Conservation (phyloP, 92 coral and sea anemone genomes). For the Galaxea fascicularis region DNA sequence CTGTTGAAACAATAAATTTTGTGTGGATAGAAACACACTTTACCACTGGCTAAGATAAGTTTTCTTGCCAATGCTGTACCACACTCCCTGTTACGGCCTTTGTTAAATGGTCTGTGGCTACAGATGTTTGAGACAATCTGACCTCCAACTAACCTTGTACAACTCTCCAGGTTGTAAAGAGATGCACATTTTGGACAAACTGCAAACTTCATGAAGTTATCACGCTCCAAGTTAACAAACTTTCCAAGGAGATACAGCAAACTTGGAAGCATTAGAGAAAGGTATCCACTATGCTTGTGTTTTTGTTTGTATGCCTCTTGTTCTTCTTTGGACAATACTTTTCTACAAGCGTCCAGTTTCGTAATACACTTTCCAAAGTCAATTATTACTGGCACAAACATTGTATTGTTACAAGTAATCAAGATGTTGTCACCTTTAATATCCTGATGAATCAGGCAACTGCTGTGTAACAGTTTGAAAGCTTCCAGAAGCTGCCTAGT, state of each 20-base stretch:
- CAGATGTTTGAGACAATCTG: constrained; percentile 35
- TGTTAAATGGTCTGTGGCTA: constrained; percentile 34
- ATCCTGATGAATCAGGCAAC: constrained; percentile 38
- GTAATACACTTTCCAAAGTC: constrained; percentile 50
- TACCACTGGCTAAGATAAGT: constrained; percentile 40
- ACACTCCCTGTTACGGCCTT: constrained; percentile 42
- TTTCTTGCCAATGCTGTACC: constrained; percentile 51
- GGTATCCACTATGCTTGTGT: constrained; percentile 12
- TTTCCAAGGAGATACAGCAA: constrained; percentile 52
- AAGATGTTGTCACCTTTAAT: constrained; percentile 43
- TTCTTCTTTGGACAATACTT: constrained; percentile 23
- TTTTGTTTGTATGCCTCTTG: constrained; percentile 16
- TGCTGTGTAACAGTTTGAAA: constrained; percentile 37
- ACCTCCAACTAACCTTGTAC: constrained; percentile 27
- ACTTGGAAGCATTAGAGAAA: constrained; percentile 57
- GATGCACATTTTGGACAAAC: constrained; percentile 64
- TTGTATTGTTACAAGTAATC: constrained; percentile 30
- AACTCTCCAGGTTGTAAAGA: constrained; percentile 37
- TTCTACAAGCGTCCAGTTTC: constrained; percentile 14
- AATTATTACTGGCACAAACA: constrained; percentile 34
- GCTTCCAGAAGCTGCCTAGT: constrained; percentile 41
- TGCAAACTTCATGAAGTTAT: constrained; percentile 55
- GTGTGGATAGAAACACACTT: constrained; percentile 47
- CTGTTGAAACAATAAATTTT: constrained; percentile 45
- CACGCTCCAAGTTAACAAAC: constrained; percentile 42